Conservation (phyloP, 1,140 invertebrate genomes). For the Musca vetustissima region DNA sequence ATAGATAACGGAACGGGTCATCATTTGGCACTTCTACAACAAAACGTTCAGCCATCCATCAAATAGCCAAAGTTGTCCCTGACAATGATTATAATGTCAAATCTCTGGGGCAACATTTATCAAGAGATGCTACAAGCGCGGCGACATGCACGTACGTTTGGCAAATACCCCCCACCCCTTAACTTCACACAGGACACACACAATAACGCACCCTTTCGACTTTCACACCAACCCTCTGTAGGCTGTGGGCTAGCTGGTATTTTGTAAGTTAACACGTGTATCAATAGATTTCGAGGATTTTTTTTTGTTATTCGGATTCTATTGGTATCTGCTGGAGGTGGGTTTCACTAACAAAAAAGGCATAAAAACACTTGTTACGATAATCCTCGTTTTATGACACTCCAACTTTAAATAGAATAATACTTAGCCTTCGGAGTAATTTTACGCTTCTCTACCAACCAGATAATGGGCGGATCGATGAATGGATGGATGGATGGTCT, state of each 20-base stretch:
- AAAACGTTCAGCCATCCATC: not conserved
- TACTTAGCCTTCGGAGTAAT: slow-evolving; percentile 4
- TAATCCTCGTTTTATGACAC: slow-evolving; percentile 16
- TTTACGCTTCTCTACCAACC: slow-evolving; percentile 14
- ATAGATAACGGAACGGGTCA: not conserved
- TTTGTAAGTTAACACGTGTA: slow-evolving; percentile 12
- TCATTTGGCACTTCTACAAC: not conserved
- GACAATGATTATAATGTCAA: slow-evolving; percentile 52
- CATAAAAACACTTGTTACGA: slow-evolving; percentile 16
- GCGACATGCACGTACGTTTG: not conserved
- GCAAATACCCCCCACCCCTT: too few relatives aligned
- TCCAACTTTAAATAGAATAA: not conserved
- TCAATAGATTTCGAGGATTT: not conserved
- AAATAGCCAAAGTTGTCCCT: not conserved
- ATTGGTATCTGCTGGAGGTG: too few relatives aligned
- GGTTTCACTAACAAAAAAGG: not conserved
- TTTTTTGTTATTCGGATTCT: too few relatives aligned
- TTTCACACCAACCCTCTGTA: not conserved
- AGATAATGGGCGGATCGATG: too few relatives aligned
- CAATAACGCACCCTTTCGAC: not conserved
- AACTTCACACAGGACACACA: too few relatives aligned
- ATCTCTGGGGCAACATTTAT: slow-evolving; percentile 55
- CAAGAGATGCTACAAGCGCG: slow-evolving; percentile 28
- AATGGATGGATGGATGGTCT: too few relatives aligned
- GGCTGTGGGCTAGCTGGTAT: not conserved